Evolutionary conservation across 2,888 invertebrate species (phyloP).

Genomic region (Ormyrus pomaceus): DNA sequence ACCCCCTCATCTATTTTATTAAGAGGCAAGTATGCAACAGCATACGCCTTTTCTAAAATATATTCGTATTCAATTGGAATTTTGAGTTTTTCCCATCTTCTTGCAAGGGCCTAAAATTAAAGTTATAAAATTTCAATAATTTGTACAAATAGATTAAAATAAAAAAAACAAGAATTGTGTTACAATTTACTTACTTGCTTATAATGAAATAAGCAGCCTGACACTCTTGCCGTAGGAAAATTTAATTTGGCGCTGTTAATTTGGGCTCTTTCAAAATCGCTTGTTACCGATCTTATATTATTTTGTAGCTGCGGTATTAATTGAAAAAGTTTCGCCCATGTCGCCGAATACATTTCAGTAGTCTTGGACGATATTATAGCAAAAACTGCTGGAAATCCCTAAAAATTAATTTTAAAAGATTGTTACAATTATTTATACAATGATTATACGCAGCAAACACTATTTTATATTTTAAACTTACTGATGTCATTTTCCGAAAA

Average conservation of each 20-base stretch:
- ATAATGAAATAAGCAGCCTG: slow-evolving; percentile 2
- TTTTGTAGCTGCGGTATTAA: neutral
- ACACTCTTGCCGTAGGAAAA: neutral
- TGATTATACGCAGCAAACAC: too few species aligned
- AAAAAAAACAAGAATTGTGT: neutral
- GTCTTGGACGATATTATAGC: neutral
- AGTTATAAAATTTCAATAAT: neutral
- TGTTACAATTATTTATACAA: neutral
- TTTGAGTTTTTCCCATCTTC: neutral
- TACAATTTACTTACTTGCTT: neutral
- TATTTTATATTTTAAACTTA: too few species aligned
- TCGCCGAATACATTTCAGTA: neutral
- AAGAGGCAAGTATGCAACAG: too few species aligned
- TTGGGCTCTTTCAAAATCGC: slow-evolving; percentile 5
- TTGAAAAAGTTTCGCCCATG: neutral
- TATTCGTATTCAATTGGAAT: too few species aligned
- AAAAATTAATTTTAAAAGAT: neutral
- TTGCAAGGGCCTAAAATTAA: neutral
- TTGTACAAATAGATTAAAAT: neutral
- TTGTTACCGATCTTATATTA: neutral
- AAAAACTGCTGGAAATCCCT: neutral
- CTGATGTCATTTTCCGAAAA: too few species aligned
- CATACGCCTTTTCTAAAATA: too few species aligned
- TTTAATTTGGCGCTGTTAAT: neutral
- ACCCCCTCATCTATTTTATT: too few species aligned